These are phyloP conservation scores for Alauda arvensis DNA, from an alignment of 2,797 vertebrate species.

Conservation along the genomic window DNA sequence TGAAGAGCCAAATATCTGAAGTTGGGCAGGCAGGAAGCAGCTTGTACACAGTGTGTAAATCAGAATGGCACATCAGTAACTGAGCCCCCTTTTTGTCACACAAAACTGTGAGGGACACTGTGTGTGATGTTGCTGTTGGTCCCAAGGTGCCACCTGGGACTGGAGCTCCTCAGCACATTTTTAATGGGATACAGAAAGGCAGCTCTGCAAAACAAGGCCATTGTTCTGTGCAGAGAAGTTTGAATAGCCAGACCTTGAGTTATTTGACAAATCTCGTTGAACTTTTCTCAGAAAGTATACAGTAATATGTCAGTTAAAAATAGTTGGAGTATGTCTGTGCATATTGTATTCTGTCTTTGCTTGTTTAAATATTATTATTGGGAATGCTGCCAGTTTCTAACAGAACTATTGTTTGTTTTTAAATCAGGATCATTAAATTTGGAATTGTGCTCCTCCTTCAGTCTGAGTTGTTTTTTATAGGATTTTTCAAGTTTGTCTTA, in stretches of 20 bases:
- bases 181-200: not conserved
- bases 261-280: slow-evolving; percentile 25
- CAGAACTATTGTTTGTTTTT: slow-evolving; percentile 47
- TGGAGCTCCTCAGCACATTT: not conserved
- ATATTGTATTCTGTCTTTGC: slow-evolving; percentile 32
- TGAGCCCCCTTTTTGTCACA: not conserved
- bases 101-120: not conserved
- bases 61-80: accelerated
- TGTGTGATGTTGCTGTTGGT: not conserved
- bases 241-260: slow-evolving; percentile 12
- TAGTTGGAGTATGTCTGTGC: slow-evolving; percentile 13
- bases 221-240: not conserved
- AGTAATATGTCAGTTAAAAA: slow-evolving; percentile 44
- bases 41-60: not conserved
- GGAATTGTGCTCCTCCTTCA: slow-evolving; percentile 13
- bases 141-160: not conserved
- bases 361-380: slow-evolving; percentile 57
- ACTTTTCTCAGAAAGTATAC: slow-evolving; percentile 26
- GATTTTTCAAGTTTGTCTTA: slow-evolving; percentile 34
- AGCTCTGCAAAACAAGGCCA: not conserved
- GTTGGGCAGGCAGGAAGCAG: not conserved
- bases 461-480: not conserved
- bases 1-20: not conserved
- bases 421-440: slow-evolving; percentile 8
- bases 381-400: slow-evolving; percentile 39